Percentiles rank a stretch among this genome's conserved stretches.
phyloP scores from a whole-genome alignment of 2,797 vertebrate genomes.

The Champsocephalus gunnari region DNA sequence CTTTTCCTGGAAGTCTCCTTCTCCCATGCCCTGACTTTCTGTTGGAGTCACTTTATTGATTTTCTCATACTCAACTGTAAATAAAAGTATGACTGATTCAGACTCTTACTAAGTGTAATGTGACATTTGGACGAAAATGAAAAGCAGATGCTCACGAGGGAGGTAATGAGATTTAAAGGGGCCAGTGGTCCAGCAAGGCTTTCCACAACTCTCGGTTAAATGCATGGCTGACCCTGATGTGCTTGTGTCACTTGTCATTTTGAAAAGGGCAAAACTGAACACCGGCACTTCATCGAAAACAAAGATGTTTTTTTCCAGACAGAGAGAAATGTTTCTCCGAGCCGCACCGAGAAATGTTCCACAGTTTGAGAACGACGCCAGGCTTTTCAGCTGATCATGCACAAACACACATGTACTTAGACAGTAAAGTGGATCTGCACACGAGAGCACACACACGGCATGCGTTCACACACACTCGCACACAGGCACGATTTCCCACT shows the following conservation, averaged over 20 bases:
- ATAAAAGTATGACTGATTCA: constrained; percentile 42
- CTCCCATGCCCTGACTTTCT: constrained; percentile 8
- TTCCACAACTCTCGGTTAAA: constrained; percentile 63
- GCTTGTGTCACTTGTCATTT: constrained; percentile 68
- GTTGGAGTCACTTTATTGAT: constrained; percentile 36
- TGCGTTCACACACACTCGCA: constrained; percentile 46
- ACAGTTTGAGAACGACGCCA: constrained; percentile 33
- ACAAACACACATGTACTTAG: constrained; percentile 58
- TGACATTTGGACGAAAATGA: constrained; percentile 73
- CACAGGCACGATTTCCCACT: constrained; percentile 68
- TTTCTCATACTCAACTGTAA: constrained; percentile 49
- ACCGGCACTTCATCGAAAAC: constrained; percentile 24
- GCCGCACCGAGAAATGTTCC: constrained; percentile 31
- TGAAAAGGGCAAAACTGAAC: constrained; percentile 60
- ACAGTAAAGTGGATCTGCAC: constrained; percentile 56
- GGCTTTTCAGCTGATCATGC: constrained; percentile 72
- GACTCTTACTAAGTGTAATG: constrained; percentile 64
- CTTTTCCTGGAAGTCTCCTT: background rate
- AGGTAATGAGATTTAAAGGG: constrained; percentile 70
- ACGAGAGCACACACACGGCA: constrained; percentile 20
- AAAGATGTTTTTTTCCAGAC: constrained; percentile 56
- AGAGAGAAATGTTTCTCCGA: constrained; percentile 23
- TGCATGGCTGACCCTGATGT: constrained; percentile 64
- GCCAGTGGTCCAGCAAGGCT: constrained; percentile 57
- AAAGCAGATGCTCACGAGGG: constrained; percentile 58